Conservation (phyloP, 2,888 invertebrate genomes). For the Trachelus iudaicus region DNA sequence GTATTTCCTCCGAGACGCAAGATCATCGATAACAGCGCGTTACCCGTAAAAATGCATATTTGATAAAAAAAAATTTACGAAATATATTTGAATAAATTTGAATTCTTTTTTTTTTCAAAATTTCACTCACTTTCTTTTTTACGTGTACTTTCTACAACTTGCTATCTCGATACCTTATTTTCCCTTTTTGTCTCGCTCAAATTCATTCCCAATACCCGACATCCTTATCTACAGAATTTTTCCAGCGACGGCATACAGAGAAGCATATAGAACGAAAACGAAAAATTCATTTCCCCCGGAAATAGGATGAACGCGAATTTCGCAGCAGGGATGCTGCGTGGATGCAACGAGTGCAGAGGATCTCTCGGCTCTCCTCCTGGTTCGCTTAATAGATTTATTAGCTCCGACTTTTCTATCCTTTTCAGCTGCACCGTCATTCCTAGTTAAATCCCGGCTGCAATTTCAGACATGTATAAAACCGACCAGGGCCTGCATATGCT, state of each 20-base stretch:
- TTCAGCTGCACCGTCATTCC: neutral
- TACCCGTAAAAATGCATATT: neutral
- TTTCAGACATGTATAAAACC: neutral
- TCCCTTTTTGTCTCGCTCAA: too few relatives aligned
- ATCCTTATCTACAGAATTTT: neutral
- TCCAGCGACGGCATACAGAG: neutral
- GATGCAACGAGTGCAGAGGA: neutral
- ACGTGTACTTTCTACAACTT: neutral
- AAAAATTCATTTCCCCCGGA: neutral
- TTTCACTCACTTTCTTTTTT: neutral
- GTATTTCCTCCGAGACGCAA: neutral
- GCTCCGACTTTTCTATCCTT: neutral
- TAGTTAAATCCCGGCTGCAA: neutral
- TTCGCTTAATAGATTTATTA: neutral
- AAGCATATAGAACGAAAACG: neutral
- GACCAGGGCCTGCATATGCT: neutral
- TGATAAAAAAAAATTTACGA: neutral
- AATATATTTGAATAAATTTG: neutral
- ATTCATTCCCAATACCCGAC: too few relatives aligned
- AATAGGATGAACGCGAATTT: neutral
- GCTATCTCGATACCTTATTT: too few relatives aligned
- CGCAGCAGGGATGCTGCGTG: neutral
- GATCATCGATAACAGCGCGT: neutral
- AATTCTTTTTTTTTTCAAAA: neutral
- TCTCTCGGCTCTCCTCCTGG: neutral